Conservation (phyloP, 2,797 vertebrate species). For the Gambusia yucatana region DNA sequence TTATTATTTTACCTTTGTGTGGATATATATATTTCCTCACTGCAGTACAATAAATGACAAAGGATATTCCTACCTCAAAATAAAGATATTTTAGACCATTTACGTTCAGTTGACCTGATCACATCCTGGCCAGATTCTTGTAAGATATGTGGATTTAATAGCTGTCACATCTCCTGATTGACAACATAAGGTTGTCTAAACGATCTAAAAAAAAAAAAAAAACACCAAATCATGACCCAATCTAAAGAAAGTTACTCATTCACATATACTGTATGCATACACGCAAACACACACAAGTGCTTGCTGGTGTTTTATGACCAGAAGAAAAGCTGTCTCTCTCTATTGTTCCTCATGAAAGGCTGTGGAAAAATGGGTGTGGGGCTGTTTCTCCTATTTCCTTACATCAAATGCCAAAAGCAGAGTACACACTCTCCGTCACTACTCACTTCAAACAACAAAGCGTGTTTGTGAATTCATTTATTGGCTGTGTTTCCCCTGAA, state of each 20-base stretch:
- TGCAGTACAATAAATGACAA: no score
- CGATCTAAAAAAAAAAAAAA: no score
- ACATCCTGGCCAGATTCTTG: no score
- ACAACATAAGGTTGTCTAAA: no score
- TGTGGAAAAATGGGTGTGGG: slow-evolving; percentile 20
- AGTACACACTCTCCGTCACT: slow-evolving; percentile 5
- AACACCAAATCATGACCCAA: no score
- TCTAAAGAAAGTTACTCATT: neutral
- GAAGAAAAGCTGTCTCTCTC: slow-evolving; percentile 4
- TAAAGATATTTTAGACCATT: no score
- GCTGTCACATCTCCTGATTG: no score
- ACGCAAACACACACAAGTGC: neutral
- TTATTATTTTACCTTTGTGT: no score
- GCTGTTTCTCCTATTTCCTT: slow-evolving; percentile 6
- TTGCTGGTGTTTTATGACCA: neutral
- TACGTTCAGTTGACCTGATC: no score
- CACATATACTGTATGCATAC: neutral
- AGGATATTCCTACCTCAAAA: no score
- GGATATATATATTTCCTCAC: no score
- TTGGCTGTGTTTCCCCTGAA: slow-evolving; percentile 7
- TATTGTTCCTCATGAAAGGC: slow-evolving; percentile 23
- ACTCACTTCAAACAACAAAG: slow-evolving; percentile 35
- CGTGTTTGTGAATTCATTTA: slow-evolving; percentile 20
- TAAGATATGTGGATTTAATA: no score
- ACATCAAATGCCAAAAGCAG: slow-evolving; percentile 17